Base-by-base conservation (phyloP, 2,888 invertebrate species). In the Agonopterix heracliana region DNA sequence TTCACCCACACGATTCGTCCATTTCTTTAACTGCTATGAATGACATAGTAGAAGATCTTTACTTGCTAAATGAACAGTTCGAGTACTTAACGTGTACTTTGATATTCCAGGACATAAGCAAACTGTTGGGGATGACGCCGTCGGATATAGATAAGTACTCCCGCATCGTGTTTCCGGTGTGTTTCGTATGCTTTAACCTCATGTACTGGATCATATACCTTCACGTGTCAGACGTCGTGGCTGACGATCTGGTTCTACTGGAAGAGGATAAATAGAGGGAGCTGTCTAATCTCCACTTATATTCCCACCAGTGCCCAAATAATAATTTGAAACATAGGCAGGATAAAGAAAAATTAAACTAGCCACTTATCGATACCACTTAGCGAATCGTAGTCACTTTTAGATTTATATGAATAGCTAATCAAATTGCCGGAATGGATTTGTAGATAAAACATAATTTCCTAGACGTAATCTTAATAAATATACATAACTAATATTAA, bases 131-230 rank as follows among this genome's bases (percentile, higher is more conserved):
- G 71, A 95, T 97, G 82, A 97, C 97, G 69, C 98, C 98, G 53
- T 98, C 98, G 80, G 98, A 98, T 89, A 99, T 99, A 87, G 99
- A 99, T 92, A 98, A 98, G 90, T 98, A 98, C 85, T 98, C 98
- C 56, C 94, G 99, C 75, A 97, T 98, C 86, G 95, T 98, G 72
- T 99, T 99, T 86, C 99, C 99, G 49, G 96, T 98, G 71, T 96
- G 98, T 90, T 99, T 99, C 91, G 95, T 98, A 61, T 96, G 98
- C 89, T 99, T 99, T 92, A 99, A 99, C 90, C 93, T 97, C 67
- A 97, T 97, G 97, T 97, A 97, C 90, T 97, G 97, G 97, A 97
- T 97, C 86, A 97, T 97, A 78, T 97, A 97, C 83, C 91, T 97
- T 69, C 97, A 97, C 91, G 97, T 97, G 82, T 96, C 96, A 78